These are phyloP conservation scores for Meliscaeva auricollis DNA, from an alignment of 2,888 invertebrate genomes.

Conservation along the genomic window DNA sequence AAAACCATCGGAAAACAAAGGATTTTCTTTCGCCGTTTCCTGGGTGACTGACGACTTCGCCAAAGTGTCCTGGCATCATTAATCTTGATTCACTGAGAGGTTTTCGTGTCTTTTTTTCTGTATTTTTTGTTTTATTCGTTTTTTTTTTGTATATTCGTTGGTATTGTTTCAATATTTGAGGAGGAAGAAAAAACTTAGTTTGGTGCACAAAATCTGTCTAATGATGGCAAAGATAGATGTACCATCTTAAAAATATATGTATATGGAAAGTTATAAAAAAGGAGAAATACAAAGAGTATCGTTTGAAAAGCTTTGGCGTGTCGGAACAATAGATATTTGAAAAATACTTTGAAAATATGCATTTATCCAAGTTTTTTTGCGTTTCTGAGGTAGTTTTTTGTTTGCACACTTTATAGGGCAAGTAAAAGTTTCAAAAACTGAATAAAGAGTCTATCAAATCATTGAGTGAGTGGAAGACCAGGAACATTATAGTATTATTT, in stretches of 20 bases:
- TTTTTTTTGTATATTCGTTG: neutral
- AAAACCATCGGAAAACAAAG: conserved; percentile 46
- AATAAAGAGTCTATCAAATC: no score
- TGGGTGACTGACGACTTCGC: conserved; percentile 70
- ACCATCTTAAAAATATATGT: conserved; percentile 50
- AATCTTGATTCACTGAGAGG: conserved; percentile 65
- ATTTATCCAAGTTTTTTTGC: neutral
- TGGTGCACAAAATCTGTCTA: conserved; percentile 42
- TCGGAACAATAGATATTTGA: conserved; percentile 60
- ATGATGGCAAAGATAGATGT: conserved; percentile 60
- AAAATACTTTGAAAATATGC: conserved; percentile 20
- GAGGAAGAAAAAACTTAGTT: conserved; percentile 14
- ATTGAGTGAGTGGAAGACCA: no score
- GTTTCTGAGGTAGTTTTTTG: neutral
- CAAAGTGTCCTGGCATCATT: conserved; percentile 71
- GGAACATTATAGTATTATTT: no score
- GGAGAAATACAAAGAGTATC: conserved; percentile 13
- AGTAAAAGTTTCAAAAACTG: neutral
- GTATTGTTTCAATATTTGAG: conserved; percentile 25
- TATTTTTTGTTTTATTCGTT: conserved; percentile 1
- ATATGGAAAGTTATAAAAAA: neutral
- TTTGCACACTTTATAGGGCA: conserved; percentile 11
- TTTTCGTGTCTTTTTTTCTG: conserved; percentile 44
- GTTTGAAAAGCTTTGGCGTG: conserved; percentile 48
- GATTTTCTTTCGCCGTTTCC: conserved; percentile 53